These are phyloP conservation scores for Pemphigus obesinymphae DNA, from an alignment of 1,140 invertebrate genomes.

Conservation along the genomic window DNA sequence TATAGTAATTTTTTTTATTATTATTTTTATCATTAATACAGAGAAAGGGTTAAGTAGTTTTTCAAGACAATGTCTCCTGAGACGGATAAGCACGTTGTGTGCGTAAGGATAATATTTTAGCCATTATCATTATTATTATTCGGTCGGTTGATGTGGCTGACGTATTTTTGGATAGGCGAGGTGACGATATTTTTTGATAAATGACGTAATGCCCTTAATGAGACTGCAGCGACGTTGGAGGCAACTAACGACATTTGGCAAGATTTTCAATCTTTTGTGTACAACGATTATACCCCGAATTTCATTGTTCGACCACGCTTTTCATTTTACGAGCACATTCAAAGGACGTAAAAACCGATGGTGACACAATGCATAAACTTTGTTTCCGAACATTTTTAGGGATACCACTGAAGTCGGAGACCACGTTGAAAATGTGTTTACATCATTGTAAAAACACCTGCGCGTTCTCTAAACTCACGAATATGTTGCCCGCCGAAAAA, in stretches of 20 bases:
- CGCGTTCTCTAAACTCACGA: background rate
- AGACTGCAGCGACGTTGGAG: conserved; percentile 17
- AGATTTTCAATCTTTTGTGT: conserved; percentile 39
- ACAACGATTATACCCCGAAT: conserved; percentile 28
- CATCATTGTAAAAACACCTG: background rate
- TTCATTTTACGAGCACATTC: conserved; percentile 26
- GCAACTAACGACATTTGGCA: conserved; percentile 38
- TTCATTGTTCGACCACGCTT: conserved; percentile 27
- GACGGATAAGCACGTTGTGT: background rate
- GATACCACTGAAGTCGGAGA: background rate
- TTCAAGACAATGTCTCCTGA: conserved; percentile 7
- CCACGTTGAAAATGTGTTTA: background rate
- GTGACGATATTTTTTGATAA: conserved; percentile 37
- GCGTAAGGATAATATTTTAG: conserved; percentile 25
- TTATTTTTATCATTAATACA: background rate
- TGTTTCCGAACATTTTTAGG: conserved; percentile 25
- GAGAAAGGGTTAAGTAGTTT: conserved; percentile 23
- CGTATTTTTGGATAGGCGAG: conserved; percentile 24
- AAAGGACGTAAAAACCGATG: conserved; percentile 21
- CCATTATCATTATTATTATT: conserved; percentile 28
- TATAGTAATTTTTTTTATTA: background rate
- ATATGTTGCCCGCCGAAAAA: too few relatives aligned
- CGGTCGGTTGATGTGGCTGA: conserved; percentile 9
- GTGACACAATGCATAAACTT: conserved; percentile 8
- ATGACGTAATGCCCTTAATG: conserved; percentile 30